Conservation (phyloP, 2,888 invertebrate species). For the Polyploca ridens region DNA sequence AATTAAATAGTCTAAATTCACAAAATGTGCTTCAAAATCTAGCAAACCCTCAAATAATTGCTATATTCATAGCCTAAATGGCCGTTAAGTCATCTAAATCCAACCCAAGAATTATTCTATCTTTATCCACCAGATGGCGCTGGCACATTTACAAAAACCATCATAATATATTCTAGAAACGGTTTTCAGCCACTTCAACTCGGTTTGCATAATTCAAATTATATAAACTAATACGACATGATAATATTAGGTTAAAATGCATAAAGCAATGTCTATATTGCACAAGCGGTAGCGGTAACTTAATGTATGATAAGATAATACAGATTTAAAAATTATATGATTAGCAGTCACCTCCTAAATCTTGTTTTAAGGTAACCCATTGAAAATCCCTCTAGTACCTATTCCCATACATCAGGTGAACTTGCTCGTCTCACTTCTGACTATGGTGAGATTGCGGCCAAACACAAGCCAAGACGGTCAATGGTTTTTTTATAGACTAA, state of each 20-base stretch:
- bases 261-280: slow-evolving; percentile 16
- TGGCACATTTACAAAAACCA: slow-evolving; percentile 2
- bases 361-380: too few relatives aligned
- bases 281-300: slow-evolving; percentile 22
- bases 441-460: too few relatives aligned
- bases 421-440: too few relatives aligned
- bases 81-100: neutral
- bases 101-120: neutral
- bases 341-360: too few relatives aligned
- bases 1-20: neutral
- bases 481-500: too few relatives aligned
- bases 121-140: slow-evolving; percentile 4
- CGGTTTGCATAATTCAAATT: slow-evolving; percentile 24
- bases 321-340: too few relatives aligned
- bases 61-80: neutral
- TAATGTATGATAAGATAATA: too few relatives aligned
- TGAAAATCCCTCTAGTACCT: too few relatives aligned
- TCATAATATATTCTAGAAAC: neutral
- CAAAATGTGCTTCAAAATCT: neutral
- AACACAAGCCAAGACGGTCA: too few relatives aligned
- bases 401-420: too few relatives aligned
- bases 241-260: slow-evolving; percentile 33
- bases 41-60: neutral
- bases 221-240: slow-evolving; percentile 28
- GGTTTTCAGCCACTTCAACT: neutral